Base-by-base conservation (phyloP, 2,888 invertebrate genomes). In the Villa cingulata region DNA sequence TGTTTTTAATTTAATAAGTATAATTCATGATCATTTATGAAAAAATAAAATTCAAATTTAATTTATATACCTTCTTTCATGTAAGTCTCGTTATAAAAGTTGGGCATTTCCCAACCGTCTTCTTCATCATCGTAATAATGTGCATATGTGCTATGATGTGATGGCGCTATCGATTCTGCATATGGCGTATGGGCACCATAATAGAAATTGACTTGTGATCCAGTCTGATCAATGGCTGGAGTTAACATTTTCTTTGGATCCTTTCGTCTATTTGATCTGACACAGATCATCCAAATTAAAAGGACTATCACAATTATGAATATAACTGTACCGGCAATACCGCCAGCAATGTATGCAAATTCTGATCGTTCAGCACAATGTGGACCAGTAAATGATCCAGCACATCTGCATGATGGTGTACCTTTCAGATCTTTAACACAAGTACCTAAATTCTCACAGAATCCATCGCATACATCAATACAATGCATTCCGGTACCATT, bases 41-140 rank as follows among this genome's bases (percentile, higher is more conserved):
- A 42, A 19, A 23, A 46, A 32, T 19, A 14, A 15, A 39, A 34
- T 27, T 41, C 5, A 36, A 10, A 18, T 15, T 6, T 10, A 17
- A 14, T 16, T 17, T 40, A 41, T 39, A 34, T 20, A 67, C 68
- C 80, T 73, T 89, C 89, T 72, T 92, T 92, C 90, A 92, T 90
- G 63, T 92, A 92, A 2, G 91, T 90, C 70, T 92, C 92, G 66
- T 91, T 91, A 71, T 92, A 92, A 70, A 92, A 92, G 70, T 92
- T 92, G 0, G 92, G 92, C 92, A 92, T 92, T 65, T 92, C 92
- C 92, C 92, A 92, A 41, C 91, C 92, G 59, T 92, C 92, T 68
- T 92, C 92, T 63, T 92, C 92, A 58, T 92, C 91, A 63, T 92
- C 91, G 59, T 92, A 92, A 66, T 92, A 92, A 65, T 92, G 92